Evolutionary conservation across 2,888 invertebrate species (phyloP), one percentile per base, ranked within the genome.

Genomic region (Ennomos erosarius): DNA sequence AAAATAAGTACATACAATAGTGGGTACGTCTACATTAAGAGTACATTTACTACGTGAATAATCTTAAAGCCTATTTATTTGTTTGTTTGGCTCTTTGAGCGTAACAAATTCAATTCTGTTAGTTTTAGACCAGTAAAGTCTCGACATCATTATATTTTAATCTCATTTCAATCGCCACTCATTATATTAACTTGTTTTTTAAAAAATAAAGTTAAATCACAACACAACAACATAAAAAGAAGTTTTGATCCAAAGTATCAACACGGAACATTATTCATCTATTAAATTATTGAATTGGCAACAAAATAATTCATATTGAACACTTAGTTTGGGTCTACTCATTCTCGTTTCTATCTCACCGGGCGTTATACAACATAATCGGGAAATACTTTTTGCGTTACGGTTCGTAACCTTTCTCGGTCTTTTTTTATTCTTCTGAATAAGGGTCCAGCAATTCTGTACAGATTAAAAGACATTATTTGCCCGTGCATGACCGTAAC

Each of bases 401-500:
- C 84, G 76, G 78, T 78, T 78, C 70, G 71, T 78, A 81, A 80
- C 82, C 82, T 83, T 79, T 74, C 56, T 76, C 74, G 73, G 75
- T 84, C 85, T 78, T 85, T n/a, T 88, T 85, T 85, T 80, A 79
- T 81, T 78, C 74, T 65, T 73, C 69, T 70, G 81, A 81, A 85
- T 83, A 83, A 85, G 82, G 87, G 88, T 86, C 80, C 78, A 77
- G 73, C 78, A 79, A 71, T 84, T 79, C 75, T 82, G 76, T 79
- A 76, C 69, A 87, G 85, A 88, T 89, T 90, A 89, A 88, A 88
- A 88, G 81, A 87, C 87, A 86, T 88, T 88, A 88, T 87, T 88
- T 87, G 84, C 81, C 79, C 84, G 70, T 71, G 75, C 81, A 78
- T 83, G 79, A 77, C 79, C 77, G 82, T 79, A 84, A 76, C 81